These are phyloP conservation scores for Sebastes cheni DNA, from an alignment of 2,797 vertebrate species.

Conservation along the genomic window DNA sequence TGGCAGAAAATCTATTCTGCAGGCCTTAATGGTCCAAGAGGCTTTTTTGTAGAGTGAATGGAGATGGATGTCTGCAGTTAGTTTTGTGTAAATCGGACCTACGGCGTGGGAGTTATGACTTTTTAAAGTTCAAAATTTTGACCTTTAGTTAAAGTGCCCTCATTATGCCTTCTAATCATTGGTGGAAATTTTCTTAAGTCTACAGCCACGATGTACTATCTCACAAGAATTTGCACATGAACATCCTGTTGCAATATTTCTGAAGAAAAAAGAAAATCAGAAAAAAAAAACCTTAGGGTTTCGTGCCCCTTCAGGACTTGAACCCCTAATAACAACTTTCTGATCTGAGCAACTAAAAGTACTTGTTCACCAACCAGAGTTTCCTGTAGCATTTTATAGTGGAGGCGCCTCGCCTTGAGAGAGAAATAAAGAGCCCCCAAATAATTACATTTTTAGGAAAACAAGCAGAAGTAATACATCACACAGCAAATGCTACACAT, in stretches of 20 bases:
- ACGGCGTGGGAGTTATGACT: too few species aligned
- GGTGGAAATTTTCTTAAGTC: not conserved
- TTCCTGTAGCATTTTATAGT: not conserved
- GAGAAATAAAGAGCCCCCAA: not conserved
- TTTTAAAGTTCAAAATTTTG: not conserved
- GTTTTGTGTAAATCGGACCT: not conserved
- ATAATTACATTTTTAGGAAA: not conserved
- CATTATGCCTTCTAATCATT: not conserved
- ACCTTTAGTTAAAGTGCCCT: not conserved
- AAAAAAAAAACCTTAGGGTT: fast-evolving
- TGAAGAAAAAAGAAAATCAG: not conserved
- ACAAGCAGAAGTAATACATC: not conserved
- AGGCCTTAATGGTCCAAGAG: fast-evolving
- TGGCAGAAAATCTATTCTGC: fast-evolving
- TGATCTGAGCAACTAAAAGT: not conserved
- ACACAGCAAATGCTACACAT: not conserved
- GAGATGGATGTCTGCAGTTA: not conserved
- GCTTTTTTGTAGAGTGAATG: not conserved
- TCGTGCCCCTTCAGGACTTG: not conserved
- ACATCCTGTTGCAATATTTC: not conserved
- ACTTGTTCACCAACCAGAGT: not conserved
- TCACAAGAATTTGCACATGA: not conserved
- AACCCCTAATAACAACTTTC: not conserved
- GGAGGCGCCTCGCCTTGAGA: not conserved
- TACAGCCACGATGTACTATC: not conserved